A percentile compares a stretch with the other conserved stretches of the same genome.
phyloP scores from a whole-genome alignment of 2,888 invertebrate species.

The Platycheirus albimanus region DNA sequence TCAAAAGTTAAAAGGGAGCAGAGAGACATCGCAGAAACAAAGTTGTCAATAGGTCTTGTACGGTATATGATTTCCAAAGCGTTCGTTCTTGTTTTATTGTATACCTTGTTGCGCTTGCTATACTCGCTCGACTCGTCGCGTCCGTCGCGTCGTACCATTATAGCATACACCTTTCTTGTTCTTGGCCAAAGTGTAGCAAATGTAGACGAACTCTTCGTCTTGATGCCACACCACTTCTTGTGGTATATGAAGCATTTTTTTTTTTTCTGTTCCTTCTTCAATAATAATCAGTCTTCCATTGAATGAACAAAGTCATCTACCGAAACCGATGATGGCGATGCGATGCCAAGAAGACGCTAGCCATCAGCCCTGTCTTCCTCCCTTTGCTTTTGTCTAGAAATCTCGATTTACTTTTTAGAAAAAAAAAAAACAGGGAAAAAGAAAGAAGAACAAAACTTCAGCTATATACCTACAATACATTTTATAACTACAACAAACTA shows the following conservation, averaged over 20 bases:
- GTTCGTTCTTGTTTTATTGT: conserved; percentile 41
- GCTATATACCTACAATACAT: conserved; percentile 32
- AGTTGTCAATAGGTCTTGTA: conserved; percentile 72
- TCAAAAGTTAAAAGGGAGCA: conserved; percentile 41
- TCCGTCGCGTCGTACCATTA: too few relatives aligned
- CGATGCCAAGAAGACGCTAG: conserved; percentile 56
- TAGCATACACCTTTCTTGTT: conserved; percentile 1
- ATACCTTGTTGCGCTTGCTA: too few relatives aligned
- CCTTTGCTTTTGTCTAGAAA: conserved; percentile 5
- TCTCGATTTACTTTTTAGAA: conserved; percentile 1
- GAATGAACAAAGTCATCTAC: conserved; percentile 83
- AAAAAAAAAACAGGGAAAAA: not conserved
- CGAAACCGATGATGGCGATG: conserved; percentile 80
- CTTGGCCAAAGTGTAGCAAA: conserved; percentile 31
- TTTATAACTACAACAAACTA: conserved; percentile 22
- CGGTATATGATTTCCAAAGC: conserved; percentile 70
- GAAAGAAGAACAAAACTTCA: conserved; percentile 14
- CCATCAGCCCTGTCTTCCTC: conserved; percentile 9
- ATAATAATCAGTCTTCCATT: conserved; percentile 82
- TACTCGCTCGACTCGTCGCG: too few relatives aligned
- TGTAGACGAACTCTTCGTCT: conserved; percentile 65
- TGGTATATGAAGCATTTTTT: conserved; percentile 68
- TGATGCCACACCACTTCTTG: conserved; percentile 37
- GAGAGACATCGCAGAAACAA: conserved; percentile 33
- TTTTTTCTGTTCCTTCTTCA: conserved; percentile 45